Evolutionary conservation across 2,113 vertebrate genomes (phyloP).

Genomic region (Corythaixoides concolor): DNA sequence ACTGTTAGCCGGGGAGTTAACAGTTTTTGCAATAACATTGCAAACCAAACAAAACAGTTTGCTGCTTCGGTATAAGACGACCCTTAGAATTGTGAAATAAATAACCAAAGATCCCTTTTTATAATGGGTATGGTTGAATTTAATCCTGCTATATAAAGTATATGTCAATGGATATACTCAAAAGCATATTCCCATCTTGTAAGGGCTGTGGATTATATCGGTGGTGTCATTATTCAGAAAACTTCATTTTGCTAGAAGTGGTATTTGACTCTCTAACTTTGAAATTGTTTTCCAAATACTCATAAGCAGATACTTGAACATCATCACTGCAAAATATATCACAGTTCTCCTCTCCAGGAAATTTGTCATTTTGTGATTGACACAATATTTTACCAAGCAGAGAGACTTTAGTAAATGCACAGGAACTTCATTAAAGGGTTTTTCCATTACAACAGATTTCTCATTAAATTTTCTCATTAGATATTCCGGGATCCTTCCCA

Average conservation of each 20-base stretch:
- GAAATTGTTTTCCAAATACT: background rate
- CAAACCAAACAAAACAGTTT: background rate
- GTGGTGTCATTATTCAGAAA: background rate
- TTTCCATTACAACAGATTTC: background rate
- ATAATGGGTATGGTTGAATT: rapidly evolving
- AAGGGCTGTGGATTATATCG: background rate
- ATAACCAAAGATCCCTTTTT: background rate
- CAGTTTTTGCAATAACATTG: background rate
- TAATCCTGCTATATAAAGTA: background rate
- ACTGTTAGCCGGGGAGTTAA: background rate
- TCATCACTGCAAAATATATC: background rate
- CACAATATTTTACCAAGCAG: background rate
- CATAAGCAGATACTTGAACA: background rate
- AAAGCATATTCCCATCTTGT: background rate
- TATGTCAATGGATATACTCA: background rate
- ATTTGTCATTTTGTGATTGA: background rate
- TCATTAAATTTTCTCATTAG: background rate
- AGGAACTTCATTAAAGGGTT: background rate
- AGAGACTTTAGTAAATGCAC: background rate
- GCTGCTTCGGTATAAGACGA: background rate
- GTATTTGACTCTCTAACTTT: background rate
- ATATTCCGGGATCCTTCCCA: background rate
- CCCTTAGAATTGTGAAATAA: background rate
- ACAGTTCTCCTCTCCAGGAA: background rate
- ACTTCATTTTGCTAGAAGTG: background rate